phyloP scores from a whole-genome alignment of 2,888 invertebrate genomes.

The Thymelicus sylvestris region DNA sequence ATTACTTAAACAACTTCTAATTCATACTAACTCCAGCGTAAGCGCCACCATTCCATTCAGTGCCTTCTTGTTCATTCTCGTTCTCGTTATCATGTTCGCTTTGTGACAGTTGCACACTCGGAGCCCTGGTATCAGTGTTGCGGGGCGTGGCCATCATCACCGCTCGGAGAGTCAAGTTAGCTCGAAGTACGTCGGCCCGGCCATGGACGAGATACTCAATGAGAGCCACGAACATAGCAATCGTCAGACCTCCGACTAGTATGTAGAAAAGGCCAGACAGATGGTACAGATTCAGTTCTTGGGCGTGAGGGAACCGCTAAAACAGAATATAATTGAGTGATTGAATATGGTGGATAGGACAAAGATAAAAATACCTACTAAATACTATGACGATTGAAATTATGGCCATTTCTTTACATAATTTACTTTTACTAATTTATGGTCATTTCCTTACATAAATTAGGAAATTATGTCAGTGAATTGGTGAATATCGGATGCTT shows the following conservation, averaged over 20 bases:
- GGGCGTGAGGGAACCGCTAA: conserved; percentile 57
- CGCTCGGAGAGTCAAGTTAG: conserved; percentile 92
- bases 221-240: conserved; percentile 95
- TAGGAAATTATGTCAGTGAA: too few relatives aligned
- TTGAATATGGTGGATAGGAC: too few relatives aligned
- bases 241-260: conserved; percentile 94
- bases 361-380: too few relatives aligned
- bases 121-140: conserved; percentile 13
- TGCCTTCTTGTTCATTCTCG: conserved; percentile 61
- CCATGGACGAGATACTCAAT: conserved; percentile 97
- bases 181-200: conserved; percentile 89
- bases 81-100: conserved; percentile 8
- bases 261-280: conserved; percentile 99
- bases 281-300: conserved; percentile 96
- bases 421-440: too few relatives aligned
- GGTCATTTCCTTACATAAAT: too few relatives aligned
- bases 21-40: conserved; percentile 64
- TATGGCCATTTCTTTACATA: too few relatives aligned
- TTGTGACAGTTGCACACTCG: conserved; percentile 14
- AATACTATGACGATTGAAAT: too few relatives aligned
- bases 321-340: not conserved
- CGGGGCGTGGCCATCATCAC: conserved; percentile 93
- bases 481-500: too few relatives aligned
- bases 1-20: too few relatives aligned
- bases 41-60: conserved; percentile 74